phyloP scores from a whole-genome alignment of 1,140 invertebrate species.

The Drosophila sp. region DNA sequence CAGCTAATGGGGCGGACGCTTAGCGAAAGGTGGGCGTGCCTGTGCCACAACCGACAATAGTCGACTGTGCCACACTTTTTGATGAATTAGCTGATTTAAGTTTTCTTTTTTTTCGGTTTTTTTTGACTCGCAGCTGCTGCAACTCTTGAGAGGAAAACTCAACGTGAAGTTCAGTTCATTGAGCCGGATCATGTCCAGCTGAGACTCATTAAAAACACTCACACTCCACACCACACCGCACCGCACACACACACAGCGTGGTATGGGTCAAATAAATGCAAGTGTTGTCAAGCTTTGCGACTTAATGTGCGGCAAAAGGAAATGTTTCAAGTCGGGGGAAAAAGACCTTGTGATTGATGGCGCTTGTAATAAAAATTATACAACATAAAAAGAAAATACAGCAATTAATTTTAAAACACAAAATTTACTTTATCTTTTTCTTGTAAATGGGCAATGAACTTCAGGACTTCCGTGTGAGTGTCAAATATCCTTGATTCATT shows the following conservation, averaged over 20 bases:
- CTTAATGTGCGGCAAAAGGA: slow-evolving; percentile 5
- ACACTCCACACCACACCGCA: slow-evolving; percentile 38
- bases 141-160: slow-evolving; percentile 22
- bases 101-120: slow-evolving; percentile 17
- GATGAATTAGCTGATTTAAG: slow-evolving; percentile 68
- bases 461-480: slow-evolving; percentile 92
- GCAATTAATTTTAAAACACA: slow-evolving; percentile 43
- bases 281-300: slow-evolving; percentile 44
- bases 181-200: slow-evolving; percentile 66
- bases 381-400: slow-evolving; percentile 17
- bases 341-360: slow-evolving; percentile 41
- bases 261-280: slow-evolving; percentile 55
- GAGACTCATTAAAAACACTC: slow-evolving; percentile 63
- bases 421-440: slow-evolving; percentile 82
- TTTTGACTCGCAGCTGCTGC: slow-evolving; percentile 61
- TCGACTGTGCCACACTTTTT: slow-evolving; percentile 74
- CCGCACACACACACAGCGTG: slow-evolving; percentile 29
- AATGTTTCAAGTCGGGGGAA: slow-evolving; percentile 21
- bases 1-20: slow-evolving; percentile 47
- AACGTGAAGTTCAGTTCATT: slow-evolving; percentile 49
- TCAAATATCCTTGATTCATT: slow-evolving; percentile 68
- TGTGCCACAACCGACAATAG: slow-evolving; percentile 45
- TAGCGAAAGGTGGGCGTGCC: slow-evolving; percentile 62
- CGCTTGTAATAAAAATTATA: slow-evolving; percentile 14
- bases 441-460: slow-evolving; percentile 92